Evolutionary conservation across 1,140 invertebrate species (phyloP).

Genomic region (Calephelis nemesis): DNA sequence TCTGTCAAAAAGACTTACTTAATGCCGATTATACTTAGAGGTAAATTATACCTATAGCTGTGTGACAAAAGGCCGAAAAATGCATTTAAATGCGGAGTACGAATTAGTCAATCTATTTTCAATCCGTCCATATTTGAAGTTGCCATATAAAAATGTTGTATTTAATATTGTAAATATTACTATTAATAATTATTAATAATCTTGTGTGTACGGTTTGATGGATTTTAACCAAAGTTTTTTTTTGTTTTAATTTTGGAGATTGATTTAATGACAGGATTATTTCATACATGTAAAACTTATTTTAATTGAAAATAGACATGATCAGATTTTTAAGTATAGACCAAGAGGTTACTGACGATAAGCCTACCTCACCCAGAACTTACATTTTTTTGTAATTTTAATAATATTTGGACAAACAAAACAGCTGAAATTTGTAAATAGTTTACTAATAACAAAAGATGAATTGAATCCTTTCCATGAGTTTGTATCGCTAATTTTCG

Average conservation of each 20-base stretch:
- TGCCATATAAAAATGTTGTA: not conserved
- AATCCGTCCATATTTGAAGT: constrained; percentile 10
- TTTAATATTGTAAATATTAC: constrained; percentile 9
- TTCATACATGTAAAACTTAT: not conserved
- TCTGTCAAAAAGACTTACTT: no score
- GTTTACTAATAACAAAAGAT: no score
- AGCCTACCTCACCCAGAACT: no score
- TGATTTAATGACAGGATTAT: not conserved
- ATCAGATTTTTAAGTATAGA: no score
- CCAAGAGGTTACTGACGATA: no score
- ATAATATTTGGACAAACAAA: no score
- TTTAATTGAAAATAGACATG: not conserved
- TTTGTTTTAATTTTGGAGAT: constrained; percentile 2
- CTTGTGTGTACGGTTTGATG: not conserved
- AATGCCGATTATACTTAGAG: no score
- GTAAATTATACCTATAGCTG: no score
- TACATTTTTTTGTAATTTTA: no score
- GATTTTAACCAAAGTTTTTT: constrained; percentile 10
- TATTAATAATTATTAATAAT: constrained; percentile 15
- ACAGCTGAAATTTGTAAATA: no score
- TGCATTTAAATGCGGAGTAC: constrained; percentile 10
- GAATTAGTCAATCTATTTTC: constrained; percentile 12
- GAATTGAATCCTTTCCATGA: no score
- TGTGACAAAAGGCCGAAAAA: not conserved
- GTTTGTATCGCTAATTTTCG: no score